Percentiles rank a stretch among this genome's conserved stretches.
Conservation (phyloP, 1,140 invertebrate species). For the Scylla paramamosain region DNA sequence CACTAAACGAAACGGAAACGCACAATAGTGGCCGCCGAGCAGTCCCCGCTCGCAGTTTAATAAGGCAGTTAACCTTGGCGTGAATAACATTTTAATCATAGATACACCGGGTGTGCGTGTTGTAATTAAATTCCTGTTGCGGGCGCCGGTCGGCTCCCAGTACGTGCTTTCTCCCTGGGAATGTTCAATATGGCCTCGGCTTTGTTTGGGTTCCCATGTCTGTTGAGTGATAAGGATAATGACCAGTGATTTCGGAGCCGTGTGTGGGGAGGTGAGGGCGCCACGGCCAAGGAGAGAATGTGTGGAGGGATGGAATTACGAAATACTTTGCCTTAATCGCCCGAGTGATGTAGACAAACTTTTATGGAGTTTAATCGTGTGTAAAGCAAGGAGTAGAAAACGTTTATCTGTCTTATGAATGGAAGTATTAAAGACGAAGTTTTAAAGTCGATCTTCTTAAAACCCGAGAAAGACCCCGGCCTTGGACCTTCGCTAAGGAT, state of each 20-base stretch:
- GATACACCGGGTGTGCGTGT: neutral
- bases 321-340: neutral
- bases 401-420: neutral
- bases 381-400: neutral
- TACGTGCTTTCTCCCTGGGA: neutral
- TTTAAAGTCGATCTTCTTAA: neutral
- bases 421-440: neutral
- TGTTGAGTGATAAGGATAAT: conserved; percentile 23
- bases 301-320: neutral
- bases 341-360: no score
- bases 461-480: no score
- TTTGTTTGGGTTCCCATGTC: neutral
- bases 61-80: neutral
- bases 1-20: no score
- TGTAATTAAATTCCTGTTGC: conserved; percentile 15
- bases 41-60: neutral
- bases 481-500: no score
- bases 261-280: neutral
- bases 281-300: neutral
- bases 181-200: neutral
- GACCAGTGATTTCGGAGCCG: neutral
- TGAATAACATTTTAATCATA: conserved; percentile 17
- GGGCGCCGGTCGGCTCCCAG: neutral
- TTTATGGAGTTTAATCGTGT: no score
- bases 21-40: neutral